phyloP scores from a whole-genome alignment of 1,140 invertebrate species.

The Nephila pilipes region DNA sequence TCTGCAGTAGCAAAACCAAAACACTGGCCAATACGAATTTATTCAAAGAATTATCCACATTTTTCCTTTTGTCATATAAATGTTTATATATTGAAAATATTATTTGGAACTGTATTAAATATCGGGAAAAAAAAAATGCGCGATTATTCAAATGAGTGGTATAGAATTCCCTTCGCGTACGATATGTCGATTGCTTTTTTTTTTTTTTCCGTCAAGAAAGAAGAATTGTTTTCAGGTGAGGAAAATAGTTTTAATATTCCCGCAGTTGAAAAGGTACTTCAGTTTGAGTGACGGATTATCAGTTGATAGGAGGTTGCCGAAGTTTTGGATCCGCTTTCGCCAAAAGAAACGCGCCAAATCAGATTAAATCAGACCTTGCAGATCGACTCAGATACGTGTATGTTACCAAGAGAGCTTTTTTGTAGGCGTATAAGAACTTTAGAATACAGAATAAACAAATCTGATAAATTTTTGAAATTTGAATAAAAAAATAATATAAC shows the following conservation, averaged over 20 bases:
- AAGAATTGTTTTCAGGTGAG: conserved; percentile 25
- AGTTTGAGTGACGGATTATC: conserved; percentile 68
- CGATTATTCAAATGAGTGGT: background rate
- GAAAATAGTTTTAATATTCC: conserved; percentile 55
- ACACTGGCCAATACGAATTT: background rate
- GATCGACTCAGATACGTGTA: too few species aligned
- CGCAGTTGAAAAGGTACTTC: conserved; percentile 20
- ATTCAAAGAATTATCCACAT: background rate
- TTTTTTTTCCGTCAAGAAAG: background rate
- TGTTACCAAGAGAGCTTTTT: too few species aligned
- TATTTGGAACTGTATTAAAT: background rate
- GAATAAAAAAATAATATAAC: too few species aligned
- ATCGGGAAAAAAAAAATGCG: background rate
- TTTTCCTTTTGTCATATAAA: background rate
- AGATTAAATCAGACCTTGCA: background rate
- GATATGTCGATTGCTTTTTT: background rate
- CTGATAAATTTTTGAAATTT: too few species aligned
- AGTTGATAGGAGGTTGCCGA: background rate
- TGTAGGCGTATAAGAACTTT: too few species aligned
- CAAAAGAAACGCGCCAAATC: background rate
- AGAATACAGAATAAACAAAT: too few species aligned
- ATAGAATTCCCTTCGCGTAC: background rate
- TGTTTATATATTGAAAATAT: background rate
- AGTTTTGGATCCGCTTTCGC: background rate
- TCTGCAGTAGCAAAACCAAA: background rate